These are phyloP conservation scores for Zaprionus camerounensis DNA, from an alignment of 1,140 invertebrate species.

Conservation along the genomic window DNA sequence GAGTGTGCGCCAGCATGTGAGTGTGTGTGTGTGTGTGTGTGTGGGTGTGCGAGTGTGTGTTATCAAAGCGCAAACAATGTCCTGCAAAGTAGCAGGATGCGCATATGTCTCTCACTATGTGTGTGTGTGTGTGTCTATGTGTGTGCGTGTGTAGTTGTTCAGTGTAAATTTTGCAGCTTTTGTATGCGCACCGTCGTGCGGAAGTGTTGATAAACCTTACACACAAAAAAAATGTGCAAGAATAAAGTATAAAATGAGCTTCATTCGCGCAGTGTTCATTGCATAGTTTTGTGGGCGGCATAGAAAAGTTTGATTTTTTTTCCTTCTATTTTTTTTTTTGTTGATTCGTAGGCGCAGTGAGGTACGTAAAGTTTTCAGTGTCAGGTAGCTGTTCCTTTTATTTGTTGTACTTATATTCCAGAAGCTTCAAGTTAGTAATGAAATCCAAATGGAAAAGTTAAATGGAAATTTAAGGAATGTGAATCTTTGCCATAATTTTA, in stretches of 20 bases:
- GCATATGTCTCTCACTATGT: conserved; percentile 54
- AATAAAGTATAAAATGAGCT: conserved; percentile 51
- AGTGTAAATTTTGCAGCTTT: conserved; percentile 71
- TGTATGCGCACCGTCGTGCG: conserved; percentile 78
- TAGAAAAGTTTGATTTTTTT: not conserved
- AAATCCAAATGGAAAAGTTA: not conserved
- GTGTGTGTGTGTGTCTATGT: conserved; percentile 57
- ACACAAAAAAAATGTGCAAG: conserved; percentile 14
- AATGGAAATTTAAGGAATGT: not conserved
- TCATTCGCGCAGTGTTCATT: conserved; percentile 43
- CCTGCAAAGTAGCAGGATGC: conserved; percentile 79
- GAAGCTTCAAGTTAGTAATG: not conserved
- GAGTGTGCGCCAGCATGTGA: conserved; percentile 4
- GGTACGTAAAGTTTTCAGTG: conserved; percentile 19
- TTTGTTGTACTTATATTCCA: not conserved
- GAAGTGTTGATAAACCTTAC: conserved; percentile 77
- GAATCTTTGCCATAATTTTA: not conserved
- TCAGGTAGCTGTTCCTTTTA: not conserved
- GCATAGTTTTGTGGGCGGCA: conserved; percentile 52
- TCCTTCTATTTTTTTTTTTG: too few relatives aligned
- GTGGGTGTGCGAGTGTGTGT: conserved; percentile 47
- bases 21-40: conserved; percentile 19
- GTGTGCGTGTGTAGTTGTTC: conserved; percentile 24
- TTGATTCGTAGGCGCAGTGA: too few relatives aligned
- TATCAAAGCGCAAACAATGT: conserved; percentile 80